Base-by-base conservation (phyloP, 2,113 vertebrate genomes). In the Odocoileus hemionus region DNA sequence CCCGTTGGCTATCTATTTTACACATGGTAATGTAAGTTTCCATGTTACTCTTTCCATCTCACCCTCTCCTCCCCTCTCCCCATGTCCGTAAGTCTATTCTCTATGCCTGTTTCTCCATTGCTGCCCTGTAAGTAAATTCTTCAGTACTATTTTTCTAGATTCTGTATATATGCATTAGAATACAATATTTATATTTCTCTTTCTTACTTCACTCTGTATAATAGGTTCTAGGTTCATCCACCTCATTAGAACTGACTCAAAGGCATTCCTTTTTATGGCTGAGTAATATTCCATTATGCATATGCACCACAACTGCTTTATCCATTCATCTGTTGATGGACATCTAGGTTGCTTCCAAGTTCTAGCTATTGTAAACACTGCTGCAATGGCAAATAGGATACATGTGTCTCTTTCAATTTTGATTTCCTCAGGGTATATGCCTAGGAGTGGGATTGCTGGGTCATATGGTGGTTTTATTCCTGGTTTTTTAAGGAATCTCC, bases 151-250 rank as follows among this genome's bases (percentile, higher is more conserved):
- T 74, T 39, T 39, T 74, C 67, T 39, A 74, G n/a, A 74, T 74
- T 74, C 10, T 0, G 0, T 39, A 74, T 13, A 74, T 23, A 39
- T 23, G n/a, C 1, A 0, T 39, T 74, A 74, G 10, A 74, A 74
- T 70, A 70, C 10, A 39, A 39, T 39, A 13, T 74, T 39, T 74
- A 39, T 13, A 11, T 70, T 70, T 70, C 64, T 70, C 64, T 70
- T 70, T 70, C 10, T 70, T 70, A 70, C 67, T 39, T 39, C 67
- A 39, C 19, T 39, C 67, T 70, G n/a, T 39, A 3, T 70, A 39
- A 70, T 5, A 39, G 19, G 67, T 39, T 70, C 67, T 39, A 70
- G n/a, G n/a, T 23, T 70, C 67, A 70, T 23, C 67, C 2, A 3
- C 67, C 10, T 70, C n/a, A 70, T 36, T 23, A 70, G 67, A 12